Percentiles rank a stretch among this genome's conserved stretches.
phyloP scores from a whole-genome alignment of 1,140 invertebrate species.

The Drosophila teissieri region DNA sequence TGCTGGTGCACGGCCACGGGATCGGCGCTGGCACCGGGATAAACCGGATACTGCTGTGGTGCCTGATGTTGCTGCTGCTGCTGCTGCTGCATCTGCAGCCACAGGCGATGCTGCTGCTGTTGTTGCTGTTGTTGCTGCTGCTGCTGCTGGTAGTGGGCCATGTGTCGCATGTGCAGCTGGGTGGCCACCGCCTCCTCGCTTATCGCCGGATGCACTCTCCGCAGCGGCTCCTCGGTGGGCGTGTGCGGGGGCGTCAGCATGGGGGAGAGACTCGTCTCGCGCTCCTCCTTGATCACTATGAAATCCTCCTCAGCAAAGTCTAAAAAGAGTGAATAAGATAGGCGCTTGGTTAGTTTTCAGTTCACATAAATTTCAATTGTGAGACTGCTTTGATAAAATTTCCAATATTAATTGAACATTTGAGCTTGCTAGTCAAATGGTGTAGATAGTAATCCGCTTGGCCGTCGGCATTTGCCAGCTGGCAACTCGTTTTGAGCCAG shows the following conservation, averaged over 20 bases:
- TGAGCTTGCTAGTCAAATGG: no score
- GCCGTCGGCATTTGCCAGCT: conserved; percentile 55
- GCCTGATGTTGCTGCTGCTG: conserved; percentile 58
- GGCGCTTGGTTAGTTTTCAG: conserved; percentile 16
- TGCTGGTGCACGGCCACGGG: conserved; percentile 85
- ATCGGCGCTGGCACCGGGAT: conserved; percentile 77
- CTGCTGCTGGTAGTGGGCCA: conserved; percentile 73
- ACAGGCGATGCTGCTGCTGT: conserved; percentile 70
- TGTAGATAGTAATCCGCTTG: conserved; percentile 21
- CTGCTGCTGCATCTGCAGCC: conserved; percentile 69
- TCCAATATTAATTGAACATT: neutral
- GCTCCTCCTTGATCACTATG: conserved; percentile 87
- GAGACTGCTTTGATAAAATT: neutral
- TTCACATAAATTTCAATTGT: no score
- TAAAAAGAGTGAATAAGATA: conserved; percentile 10
- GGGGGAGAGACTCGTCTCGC: conserved; percentile 87
- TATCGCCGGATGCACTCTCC: conserved; percentile 70
- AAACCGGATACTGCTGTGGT: conserved; percentile 63
- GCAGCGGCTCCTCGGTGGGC: conserved; percentile 86
- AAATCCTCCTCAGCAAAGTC: conserved; percentile 85
- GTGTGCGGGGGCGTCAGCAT: conserved; percentile 90
- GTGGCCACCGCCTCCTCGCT: conserved; percentile 64
- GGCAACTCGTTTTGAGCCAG: conserved; percentile 6
- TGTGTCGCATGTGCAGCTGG: conserved; percentile 69
- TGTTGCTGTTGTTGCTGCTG: conserved; percentile 68